Base-by-base conservation (phyloP, 1,140 invertebrate species). In the Cardiocondyla obscurior region DNA sequence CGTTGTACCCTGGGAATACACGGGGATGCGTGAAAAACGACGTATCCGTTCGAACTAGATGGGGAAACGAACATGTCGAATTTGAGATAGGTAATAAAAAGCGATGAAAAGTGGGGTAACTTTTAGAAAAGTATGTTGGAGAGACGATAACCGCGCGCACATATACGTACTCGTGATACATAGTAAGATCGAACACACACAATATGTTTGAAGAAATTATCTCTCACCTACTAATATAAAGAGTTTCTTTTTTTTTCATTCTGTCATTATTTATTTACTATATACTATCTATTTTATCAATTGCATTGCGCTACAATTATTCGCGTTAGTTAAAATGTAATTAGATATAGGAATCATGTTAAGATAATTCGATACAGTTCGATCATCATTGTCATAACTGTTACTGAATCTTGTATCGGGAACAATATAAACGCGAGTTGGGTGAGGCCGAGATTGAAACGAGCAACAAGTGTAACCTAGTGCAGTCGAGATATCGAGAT, bases 391-490 rank as follows among this genome's bases (percentile, higher is more conserved):
- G 42, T 62, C 58, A 64, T 51, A n/a, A 30, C 36, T 39, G 14
- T 60, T 42, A 0, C 25, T 67, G 33, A 42, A 42, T 36, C 33
- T 3, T 44, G 33, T 53, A 51, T 49, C 39, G 33, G 12, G 36
- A 51, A 7, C 46, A n/a, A 79, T 65, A 39, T n/a, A 19, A 74
- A 74, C 22, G 46, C 36, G 22, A 53, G 14, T 55, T 6, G 46
- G 46, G n/a, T 39, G 28, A 67, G 39, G 33, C 10, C 19, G 4
- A 19, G 65, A 79, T 69, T 16, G 49, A 53, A 79, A 53, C n/a
- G 33, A 69, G 74, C 62, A 79, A 79, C 74, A 79, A 69, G 74
- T 79, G 74, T 46, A 69, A 79, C 62, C 36, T 19, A 60, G 8
- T 60, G 19, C 28, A 53, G 33, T 69, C 33, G 46, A 42, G 62